A percentile compares a stretch with the other conserved stretches of the same genome.
phyloP scores from a whole-genome alignment of 2,888 invertebrate genomes.

The Ashinkailepas kermadecensis region DNA sequence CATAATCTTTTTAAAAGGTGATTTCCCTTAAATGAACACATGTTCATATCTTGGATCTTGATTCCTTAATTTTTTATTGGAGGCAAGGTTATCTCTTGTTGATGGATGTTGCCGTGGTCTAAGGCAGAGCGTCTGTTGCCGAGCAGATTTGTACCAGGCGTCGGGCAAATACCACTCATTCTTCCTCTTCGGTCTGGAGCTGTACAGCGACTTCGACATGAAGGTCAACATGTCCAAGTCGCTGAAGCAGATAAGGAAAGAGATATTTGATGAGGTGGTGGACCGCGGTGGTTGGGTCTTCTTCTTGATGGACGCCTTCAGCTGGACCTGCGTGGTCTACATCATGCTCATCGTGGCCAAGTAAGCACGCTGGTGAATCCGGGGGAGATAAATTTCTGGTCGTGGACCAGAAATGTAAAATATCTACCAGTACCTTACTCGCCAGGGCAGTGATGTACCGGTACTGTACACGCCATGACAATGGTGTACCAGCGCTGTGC shows the following conservation, averaged over 20 bases:
- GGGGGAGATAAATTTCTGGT: no score
- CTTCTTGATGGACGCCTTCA: constrained; percentile 21
- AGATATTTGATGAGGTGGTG: constrained; percentile 14
- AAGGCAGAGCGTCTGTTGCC: no score
- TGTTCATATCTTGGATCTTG: no score
- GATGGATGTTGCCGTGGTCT: no score
- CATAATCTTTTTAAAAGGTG: no score
- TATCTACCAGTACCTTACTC: no score
- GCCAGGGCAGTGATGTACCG: constrained; percentile 38
- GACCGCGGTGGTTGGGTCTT: constrained; percentile 23
- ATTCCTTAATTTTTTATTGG: no score
- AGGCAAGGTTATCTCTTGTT: no score
- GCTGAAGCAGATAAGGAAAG: constrained; percentile 8
- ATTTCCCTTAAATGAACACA: no score
- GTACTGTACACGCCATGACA: constrained; percentile 26
- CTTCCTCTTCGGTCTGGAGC: constrained; percentile 22
- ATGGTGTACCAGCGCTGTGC: no score
- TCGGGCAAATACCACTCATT: constrained; percentile 18
- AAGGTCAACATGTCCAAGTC: constrained; percentile 24
- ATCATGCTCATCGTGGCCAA: not conserved
- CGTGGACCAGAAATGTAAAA: no score
- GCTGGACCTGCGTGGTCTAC: constrained; percentile 18
- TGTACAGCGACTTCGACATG: constrained; percentile 22
- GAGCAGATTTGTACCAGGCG: constrained; percentile 9
- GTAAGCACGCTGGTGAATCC: not conserved